Conservation (phyloP, 2,888 invertebrate genomes). For the Ormyrus pomaceus region DNA sequence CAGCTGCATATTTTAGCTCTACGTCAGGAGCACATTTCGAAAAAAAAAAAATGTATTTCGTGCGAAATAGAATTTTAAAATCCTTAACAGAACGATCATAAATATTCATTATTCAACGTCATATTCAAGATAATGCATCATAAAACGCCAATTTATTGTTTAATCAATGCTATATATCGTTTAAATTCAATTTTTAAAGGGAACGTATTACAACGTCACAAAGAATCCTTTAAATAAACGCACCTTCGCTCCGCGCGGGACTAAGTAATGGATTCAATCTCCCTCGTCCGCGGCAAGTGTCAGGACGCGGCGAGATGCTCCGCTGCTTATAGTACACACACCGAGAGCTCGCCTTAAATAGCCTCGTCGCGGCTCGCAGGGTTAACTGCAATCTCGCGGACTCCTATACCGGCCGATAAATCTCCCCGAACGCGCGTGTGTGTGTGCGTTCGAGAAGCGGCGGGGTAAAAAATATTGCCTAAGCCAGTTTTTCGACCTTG, state of each 20-base stretch:
- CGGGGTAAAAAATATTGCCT: conserved; percentile 7
- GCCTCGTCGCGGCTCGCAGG: not conserved
- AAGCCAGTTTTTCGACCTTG: conserved; percentile 25
- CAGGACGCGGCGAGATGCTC: too few species aligned
- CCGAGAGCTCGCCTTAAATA: not conserved
- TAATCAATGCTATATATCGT: too few species aligned
- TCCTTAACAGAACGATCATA: too few species aligned
- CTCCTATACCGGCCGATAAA: conserved; percentile 10
- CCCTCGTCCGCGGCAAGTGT: not conserved
- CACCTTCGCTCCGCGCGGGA: not conserved
- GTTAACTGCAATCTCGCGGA: conserved; percentile 6
- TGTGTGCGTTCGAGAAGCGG: not conserved
- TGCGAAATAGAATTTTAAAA: too few species aligned
- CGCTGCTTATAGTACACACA: too few species aligned
- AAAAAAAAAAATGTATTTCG: too few species aligned
- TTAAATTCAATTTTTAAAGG: too few species aligned
- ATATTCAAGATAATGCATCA: too few species aligned
- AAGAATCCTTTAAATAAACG: not conserved
- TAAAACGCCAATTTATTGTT: too few species aligned
- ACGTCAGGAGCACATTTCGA: too few species aligned
- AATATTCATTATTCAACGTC: too few species aligned
- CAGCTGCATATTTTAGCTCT: too few species aligned
- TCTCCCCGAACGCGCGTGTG: not conserved
- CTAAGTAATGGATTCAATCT: conserved; percentile 25
- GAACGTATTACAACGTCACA: not conserved